Evolutionary conservation across 2,113 vertebrate species (phyloP), one percentile per base, ranked within the genome.

Genomic region (Laterallus jamaicensis): DNA sequence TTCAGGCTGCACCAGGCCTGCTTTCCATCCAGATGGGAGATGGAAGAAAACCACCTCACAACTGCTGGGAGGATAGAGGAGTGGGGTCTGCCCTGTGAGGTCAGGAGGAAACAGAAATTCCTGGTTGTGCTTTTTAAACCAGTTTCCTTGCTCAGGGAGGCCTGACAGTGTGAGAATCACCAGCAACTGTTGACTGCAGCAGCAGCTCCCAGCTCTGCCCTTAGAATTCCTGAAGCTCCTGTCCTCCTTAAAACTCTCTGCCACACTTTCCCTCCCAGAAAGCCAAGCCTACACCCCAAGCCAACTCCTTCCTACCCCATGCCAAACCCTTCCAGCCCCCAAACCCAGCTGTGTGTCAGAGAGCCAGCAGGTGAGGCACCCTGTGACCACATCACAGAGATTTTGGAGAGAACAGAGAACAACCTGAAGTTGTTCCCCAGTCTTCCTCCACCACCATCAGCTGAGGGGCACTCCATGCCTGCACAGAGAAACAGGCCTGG

Each of bases 101-200:
- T 63, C 54, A 76, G 47, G 19, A 80, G 17, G 39, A 83, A 91
- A 73, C 5, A 71, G 40, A 95, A 76, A 68, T 31, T 18, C 25
- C 31, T 0, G 0, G 21, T 63, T 37, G 31, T 28, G 10, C 13
- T 54, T 69, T 58, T 68, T 32, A 79, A 64, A 54, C 15, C 15
- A 39, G n/a, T 54, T 54, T 84, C 32, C 35, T 87, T 75, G 71
- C 71, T 71, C 62, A 50, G 58, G 31, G 32, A 71, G 4, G 20
- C 26, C 79, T 49, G n/a, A 50, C 15, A 63, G 28, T 24, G 42
- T 0, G 0, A 76, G 37, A 88, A 67, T 35, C 54, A 55, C 54
- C 40, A 67, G 20, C 52, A 90, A 59, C 22, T 32, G 37, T 59
- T 81, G 74, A 31, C 50, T 81, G 35, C 69, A 77, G 77, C 56